Evolutionary conservation across 2,797 vertebrate species (phyloP), one percentile per base, ranked within the genome.

Genomic region (Falco columbarius): DNA sequence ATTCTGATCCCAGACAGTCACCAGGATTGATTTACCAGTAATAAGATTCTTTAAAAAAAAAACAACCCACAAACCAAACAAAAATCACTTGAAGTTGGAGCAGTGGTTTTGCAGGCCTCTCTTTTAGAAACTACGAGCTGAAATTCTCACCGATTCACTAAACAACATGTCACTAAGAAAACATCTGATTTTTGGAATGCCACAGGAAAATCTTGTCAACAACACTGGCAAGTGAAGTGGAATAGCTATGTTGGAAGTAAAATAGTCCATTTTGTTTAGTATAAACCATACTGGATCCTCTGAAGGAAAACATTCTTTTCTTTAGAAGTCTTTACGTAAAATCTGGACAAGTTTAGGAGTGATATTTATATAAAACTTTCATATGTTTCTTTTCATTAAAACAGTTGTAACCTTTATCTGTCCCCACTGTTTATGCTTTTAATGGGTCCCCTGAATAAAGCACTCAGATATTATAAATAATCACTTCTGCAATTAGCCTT

Each of bases 401-500:
- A 72, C 71, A 66, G 36, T 89, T 87, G 32, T 93, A 94, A 96
- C 59, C 74, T 94, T 91, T 93, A 91, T 86, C 72, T 86, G 44
- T 96, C 81, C 75, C 26, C 44, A 93, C 12, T 93, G 81, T 96
- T 96, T 96, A 94, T 93, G 14, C 54, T 80, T 86, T 84, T 97
- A 90, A 75, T 94, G 65, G 46, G 70, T 72, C 73, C 32, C 65
- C 52, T 90, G 84, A 95, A 95, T 83, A 95, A 96, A 95, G 52
- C 38, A 94, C 61, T 90, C 81, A 70, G 55, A 70, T 93, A 94
- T 76, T 95, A 88, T 95, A 96, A 97, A 97, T 96, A 96, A 94
- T 61, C 84, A 87, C 23, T 84, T 94, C 90, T 93, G 34, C 74
- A 96, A 90, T 95, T 97, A 97, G 79, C 24, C 38, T 97, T 97